These are phyloP conservation scores for Noctua pronuba DNA, from an alignment of 2,888 invertebrate genomes.

Conservation along the genomic window DNA sequence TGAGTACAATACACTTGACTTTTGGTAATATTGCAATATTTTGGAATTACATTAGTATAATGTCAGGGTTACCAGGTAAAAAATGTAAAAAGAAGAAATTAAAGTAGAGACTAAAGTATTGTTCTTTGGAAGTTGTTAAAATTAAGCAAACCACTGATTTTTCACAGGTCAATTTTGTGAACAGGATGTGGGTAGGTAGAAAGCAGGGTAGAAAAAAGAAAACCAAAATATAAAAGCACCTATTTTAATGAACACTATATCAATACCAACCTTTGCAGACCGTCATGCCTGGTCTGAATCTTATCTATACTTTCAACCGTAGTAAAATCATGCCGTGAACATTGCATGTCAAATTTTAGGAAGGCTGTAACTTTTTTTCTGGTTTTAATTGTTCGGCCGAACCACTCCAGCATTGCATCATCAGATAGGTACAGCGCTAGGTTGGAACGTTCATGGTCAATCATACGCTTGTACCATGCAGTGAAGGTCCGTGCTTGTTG, in stretches of 20 bases:
- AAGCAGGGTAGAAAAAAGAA: conserved; percentile 43
- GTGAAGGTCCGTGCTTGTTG: conserved; percentile 85
- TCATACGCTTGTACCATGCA: conserved; percentile 86
- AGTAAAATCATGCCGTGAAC: conserved; percentile 87
- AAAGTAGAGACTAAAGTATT: not conserved
- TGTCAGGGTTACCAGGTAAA: conserved; percentile 1
- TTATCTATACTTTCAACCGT: conserved; percentile 84
- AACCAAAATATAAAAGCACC: conserved; percentile 30
- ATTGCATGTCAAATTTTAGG: conserved; percentile 89
- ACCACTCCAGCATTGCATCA: conserved; percentile 91
- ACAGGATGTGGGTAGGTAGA: conserved; percentile 8
- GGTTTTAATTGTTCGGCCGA: conserved; percentile 91
- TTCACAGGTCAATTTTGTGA: not conserved
- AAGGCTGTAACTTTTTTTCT: conserved; percentile 90
- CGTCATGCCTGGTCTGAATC: conserved; percentile 77
- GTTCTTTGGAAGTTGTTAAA: not conserved
- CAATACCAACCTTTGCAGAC: conserved; percentile 77
- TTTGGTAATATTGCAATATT: not conserved
- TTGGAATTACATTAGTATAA: not conserved
- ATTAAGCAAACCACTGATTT: too few relatives aligned
- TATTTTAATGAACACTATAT: conserved; percentile 50
- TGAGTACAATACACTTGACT: not conserved
- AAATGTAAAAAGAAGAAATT: not conserved
- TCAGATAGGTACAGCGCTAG: conserved; percentile 87
- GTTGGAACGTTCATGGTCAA: conserved; percentile 88